Base-by-base conservation (phyloP, 2,113 vertebrate species). In the Aplodontia rufa region DNA sequence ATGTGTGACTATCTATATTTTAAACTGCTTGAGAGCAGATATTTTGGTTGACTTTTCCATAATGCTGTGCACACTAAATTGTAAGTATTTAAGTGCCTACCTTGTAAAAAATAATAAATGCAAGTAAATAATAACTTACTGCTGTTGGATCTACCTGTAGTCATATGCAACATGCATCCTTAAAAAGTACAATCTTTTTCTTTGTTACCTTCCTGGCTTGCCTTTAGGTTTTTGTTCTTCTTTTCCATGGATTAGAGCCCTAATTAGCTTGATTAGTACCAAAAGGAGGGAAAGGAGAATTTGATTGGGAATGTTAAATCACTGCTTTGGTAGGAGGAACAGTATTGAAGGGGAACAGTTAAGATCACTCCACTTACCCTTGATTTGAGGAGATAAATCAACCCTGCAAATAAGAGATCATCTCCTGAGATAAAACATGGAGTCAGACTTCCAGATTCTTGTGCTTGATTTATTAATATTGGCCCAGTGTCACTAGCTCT, bases 131-230 rank as follows among this genome's bases (percentile, higher is more conserved):
- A 80, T 82, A 90, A 94, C 12, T 88, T 51, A 87, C 71, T 85
- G 11, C 8, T 86, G 37, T 93, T 20, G 69, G 82, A 82, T 86
- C 53, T 62, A 40, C 37, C 72, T 85, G 42, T 82, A 71, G 69
- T 68, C 80, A 92, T 40, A 72, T 85, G 78, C 55, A 42, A 80
- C n/a, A 66, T 51, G 3, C 7, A 28, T 78, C 87, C 80, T 42
- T 96, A 14, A 82, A 68, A 91, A 86, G 55, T 51, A 91, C 74
- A 6, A 69, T 35, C 47, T 82, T 89, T 78, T 82, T 84, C 58
- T 97, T 95, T n/a, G 91, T 78, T 76, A 72, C 90, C 47, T 90
- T 92, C 16, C 20, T 66, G 62, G 1, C 26, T 81, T 95, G 24
- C 12, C 58, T 87, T 66, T 71, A 55, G 42, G 47, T 16, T 94